phyloP scores from a whole-genome alignment of 2,888 invertebrate genomes.

The Mamestra brassicae region DNA sequence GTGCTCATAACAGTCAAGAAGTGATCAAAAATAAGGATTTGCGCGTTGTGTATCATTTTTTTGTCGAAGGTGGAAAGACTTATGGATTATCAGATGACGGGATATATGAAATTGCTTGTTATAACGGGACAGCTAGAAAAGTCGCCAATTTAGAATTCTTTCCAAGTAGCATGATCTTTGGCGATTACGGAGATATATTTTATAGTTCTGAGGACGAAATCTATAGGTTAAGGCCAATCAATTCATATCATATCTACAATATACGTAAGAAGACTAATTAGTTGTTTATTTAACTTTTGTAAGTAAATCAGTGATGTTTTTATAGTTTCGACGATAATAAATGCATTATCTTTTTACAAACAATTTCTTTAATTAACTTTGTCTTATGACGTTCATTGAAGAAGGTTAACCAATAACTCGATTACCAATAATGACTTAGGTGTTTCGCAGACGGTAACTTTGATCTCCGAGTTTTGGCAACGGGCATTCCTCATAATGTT shows the following conservation, averaged over 20 bases:
- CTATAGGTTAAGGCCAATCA: conserved; percentile 82
- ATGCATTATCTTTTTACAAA: background rate
- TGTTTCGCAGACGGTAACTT: background rate
- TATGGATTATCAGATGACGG: conserved; percentile 79
- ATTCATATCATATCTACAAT: conserved; percentile 82
- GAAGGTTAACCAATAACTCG: background rate
- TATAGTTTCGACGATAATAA: background rate
- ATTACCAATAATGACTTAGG: background rate
- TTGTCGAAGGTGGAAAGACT: conserved; percentile 78
- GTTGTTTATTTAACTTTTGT: conserved; percentile 34
- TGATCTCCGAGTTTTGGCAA: too few relatives aligned
- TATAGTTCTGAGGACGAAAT: conserved; percentile 80
- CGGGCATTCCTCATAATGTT: too few relatives aligned
- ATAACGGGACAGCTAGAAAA: conserved; percentile 81
- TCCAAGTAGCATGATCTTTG: conserved; percentile 82
- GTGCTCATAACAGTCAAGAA: conserved; percentile 75
- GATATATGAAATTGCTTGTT: conserved; percentile 81
- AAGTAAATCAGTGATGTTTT: conserved; percentile 22
- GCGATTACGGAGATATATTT: conserved; percentile 86
- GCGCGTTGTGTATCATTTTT: conserved; percentile 77
- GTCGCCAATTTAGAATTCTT: conserved; percentile 77
- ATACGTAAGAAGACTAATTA: conserved; percentile 70
- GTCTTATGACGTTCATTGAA: background rate
- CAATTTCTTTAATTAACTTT: background rate
- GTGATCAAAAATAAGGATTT: conserved; percentile 82